Evolutionary conservation across 2,888 invertebrate species (phyloP).

Genomic region (Netelia fuscicornis): DNA sequence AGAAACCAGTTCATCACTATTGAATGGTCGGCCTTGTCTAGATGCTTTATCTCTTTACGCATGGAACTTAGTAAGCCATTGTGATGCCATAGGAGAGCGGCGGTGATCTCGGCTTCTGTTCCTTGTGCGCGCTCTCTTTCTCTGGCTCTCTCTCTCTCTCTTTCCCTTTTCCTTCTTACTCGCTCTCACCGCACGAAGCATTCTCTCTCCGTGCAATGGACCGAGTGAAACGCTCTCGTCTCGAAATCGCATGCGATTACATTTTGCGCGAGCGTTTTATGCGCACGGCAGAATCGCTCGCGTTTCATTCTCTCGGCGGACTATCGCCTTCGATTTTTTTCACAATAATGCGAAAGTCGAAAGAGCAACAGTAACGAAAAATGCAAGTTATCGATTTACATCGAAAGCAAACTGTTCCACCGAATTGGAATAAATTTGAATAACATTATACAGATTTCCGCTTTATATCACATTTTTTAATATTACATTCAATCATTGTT

Average conservation of each 20-base stretch:
- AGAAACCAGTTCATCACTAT: conserved; percentile 79
- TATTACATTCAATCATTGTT: no score
- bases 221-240: conserved; percentile 41
- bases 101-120: conserved; percentile 64
- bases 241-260: conserved; percentile 53
- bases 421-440: no score
- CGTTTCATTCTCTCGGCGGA: conserved; percentile 38
- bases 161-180: neutral
- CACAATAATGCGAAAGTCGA: neutral
- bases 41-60: conserved; percentile 80
- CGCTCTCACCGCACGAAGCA: neutral
- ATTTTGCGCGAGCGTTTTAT: conserved; percentile 11
- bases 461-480: no score
- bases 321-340: conserved; percentile 14
- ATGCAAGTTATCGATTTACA: neutral
- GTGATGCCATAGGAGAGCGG: conserved; percentile 79
- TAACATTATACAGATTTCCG: no score
- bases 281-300: conserved; percentile 6
- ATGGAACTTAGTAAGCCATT: conserved; percentile 79
- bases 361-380: neutral
- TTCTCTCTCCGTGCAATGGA: conserved; percentile 22
- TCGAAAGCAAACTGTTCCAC: no score
- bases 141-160: neutral
- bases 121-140: conserved; percentile 14
- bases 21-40: conserved; percentile 81